Evolutionary conservation across 2,797 vertebrate genomes (phyloP).

Genomic region (Triplophysa bombifrons): DNA sequence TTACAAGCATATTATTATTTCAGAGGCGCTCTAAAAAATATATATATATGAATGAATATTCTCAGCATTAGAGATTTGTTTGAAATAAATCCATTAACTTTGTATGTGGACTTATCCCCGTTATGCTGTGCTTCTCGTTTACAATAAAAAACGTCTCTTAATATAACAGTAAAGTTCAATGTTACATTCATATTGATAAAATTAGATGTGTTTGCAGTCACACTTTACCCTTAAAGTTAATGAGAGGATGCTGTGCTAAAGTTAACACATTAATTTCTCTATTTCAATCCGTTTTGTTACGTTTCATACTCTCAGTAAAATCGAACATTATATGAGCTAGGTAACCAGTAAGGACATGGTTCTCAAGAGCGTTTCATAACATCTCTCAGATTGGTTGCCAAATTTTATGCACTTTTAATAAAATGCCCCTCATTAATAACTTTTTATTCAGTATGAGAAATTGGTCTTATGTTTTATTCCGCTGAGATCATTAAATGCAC

Average conservation of each 20-base stretch:
- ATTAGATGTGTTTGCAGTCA: background rate
- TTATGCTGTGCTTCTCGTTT: background rate
- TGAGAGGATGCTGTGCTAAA: background rate
- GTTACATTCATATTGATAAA: background rate
- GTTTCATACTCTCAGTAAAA: constrained; percentile 19
- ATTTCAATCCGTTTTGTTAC: background rate
- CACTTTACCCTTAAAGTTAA: background rate
- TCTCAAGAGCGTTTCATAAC: constrained; percentile 33
- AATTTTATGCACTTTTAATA: constrained; percentile 38
- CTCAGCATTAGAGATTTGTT: background rate
- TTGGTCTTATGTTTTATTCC: constrained; percentile 68
- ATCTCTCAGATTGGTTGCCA: constrained; percentile 13
- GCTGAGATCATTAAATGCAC: constrained; percentile 65
- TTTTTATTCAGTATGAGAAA: constrained; percentile 68
- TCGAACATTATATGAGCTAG: background rate
- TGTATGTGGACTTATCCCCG: background rate
- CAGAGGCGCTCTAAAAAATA: too few relatives aligned
- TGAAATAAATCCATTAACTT: background rate
- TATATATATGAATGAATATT: background rate
- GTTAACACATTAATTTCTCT: background rate
- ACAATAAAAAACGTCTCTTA: too few relatives aligned
- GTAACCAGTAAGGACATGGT: constrained; percentile 28
- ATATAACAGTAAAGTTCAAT: too few relatives aligned
- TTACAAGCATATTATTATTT: too few relatives aligned
- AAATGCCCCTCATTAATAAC: constrained; percentile 52